phyloP scores from a whole-genome alignment of 2,888 invertebrate genomes.

The Unio pictorum region DNA sequence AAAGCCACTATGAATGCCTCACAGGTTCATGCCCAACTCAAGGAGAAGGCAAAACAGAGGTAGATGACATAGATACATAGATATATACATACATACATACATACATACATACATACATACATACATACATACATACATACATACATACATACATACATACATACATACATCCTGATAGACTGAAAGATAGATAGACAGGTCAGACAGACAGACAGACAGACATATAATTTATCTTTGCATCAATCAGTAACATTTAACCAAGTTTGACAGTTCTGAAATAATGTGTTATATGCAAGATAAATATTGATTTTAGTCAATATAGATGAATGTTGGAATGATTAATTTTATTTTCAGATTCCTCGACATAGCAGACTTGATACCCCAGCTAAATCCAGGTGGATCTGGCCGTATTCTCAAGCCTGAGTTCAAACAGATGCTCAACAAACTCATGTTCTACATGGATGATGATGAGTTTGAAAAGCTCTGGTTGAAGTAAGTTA shows the following conservation, averaged over 20 bases:
- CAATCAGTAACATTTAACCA: no score
- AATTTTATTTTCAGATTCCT: slow-evolving; percentile 50
- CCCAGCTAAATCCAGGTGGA: slow-evolving; percentile 67
- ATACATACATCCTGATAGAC: no score
- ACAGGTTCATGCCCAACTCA: slow-evolving; percentile 67
- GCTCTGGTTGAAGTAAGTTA: slow-evolving; percentile 66
- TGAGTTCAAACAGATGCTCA: slow-evolving; percentile 65
- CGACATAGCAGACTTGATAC: slow-evolving; percentile 66
- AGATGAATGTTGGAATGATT: background rate
- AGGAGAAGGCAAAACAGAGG: slow-evolving; percentile 68
- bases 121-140: no score
- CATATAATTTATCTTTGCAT: no score
- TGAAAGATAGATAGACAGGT: no score
- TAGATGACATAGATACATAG: slow-evolving; percentile 19
- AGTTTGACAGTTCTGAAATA: no score
- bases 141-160: no score
- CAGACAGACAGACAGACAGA: no score
- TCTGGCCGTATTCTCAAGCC: slow-evolving; percentile 63
- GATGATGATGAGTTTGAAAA: slow-evolving; percentile 69
- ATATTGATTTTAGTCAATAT: background rate
- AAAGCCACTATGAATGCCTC: slow-evolving; percentile 58
- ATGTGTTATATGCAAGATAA: no score
- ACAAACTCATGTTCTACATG: slow-evolving; percentile 66
- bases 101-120: no score
- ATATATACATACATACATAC: background rate